Conservation (phyloP, 2,797 vertebrate species). For the Coccyzus lansbergi region DNA sequence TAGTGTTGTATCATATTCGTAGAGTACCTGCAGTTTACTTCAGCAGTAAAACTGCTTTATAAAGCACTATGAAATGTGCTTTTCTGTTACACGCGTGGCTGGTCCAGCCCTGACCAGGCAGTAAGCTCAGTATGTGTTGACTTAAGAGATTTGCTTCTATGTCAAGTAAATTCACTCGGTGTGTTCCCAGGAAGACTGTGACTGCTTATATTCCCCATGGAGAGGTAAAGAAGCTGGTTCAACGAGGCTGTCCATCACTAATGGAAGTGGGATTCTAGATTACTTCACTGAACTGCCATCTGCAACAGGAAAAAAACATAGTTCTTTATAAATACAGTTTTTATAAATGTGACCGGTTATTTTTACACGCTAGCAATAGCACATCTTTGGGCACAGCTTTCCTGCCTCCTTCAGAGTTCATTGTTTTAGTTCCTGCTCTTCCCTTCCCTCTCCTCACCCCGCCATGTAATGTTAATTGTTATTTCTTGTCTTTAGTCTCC, state of each 20-base stretch:
- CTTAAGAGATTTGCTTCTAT: background rate
- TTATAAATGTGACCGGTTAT: background rate
- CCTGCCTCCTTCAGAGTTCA: background rate
- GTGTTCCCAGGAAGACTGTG: background rate
- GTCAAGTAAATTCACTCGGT: background rate
- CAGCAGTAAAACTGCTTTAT: background rate
- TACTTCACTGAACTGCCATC: background rate
- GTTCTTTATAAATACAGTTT: background rate
- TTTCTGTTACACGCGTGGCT: background rate
- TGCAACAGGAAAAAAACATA: background rate
- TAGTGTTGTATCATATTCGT: background rate
- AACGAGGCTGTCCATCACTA: background rate
- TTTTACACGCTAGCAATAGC: background rate
- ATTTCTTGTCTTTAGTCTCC: constrained; percentile 70
- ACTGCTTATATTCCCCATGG: background rate
- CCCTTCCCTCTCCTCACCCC: background rate
- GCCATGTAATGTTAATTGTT: background rate
- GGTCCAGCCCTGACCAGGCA: background rate
- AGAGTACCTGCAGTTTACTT: background rate
- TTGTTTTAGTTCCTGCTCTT: background rate
- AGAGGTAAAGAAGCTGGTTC: background rate
- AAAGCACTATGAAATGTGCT: background rate
- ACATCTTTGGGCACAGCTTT: background rate
- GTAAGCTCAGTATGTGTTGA: background rate
- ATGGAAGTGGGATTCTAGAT: background rate